phyloP scores from a whole-genome alignment of 2,113 vertebrate species.

The Dermatemys mawii region DNA sequence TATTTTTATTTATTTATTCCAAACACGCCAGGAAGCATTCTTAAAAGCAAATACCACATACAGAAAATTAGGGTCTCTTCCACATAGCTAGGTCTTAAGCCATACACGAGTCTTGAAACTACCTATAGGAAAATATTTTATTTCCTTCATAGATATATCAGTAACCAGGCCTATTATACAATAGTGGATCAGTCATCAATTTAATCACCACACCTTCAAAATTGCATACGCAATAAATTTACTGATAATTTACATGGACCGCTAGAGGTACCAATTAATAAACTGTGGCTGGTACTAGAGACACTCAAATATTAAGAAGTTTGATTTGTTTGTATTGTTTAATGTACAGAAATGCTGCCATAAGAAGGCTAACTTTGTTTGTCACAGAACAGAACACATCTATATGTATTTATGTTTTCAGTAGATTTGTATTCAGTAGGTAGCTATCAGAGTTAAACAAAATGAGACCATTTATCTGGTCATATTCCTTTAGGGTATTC shows the following conservation, averaged over 20 bases:
- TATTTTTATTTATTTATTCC: neutral
- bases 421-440: neutral
- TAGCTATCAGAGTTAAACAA: neutral
- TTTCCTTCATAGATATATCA: constrained; percentile 1
- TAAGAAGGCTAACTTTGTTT: neutral
- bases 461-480: neutral
- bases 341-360: neutral
- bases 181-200: neutral
- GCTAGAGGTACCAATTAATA: neutral
- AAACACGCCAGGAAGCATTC: neutral
- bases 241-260: neutral
- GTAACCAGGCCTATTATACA: neutral
- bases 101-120: constrained; percentile 14
- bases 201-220: neutral
- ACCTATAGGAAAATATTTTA: constrained; percentile 12
- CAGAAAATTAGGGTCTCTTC: neutral
- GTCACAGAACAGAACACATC: neutral
- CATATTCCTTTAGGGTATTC: neutral
- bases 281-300: neutral
- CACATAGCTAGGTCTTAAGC: neutral
- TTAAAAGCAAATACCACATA: neutral
- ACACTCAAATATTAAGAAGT: neutral
- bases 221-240: neutral
- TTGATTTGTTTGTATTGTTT: neutral
- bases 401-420: neutral